These are phyloP conservation scores for Spialia ferax DNA, from an alignment of 2,888 invertebrate species.

Conservation along the genomic window DNA sequence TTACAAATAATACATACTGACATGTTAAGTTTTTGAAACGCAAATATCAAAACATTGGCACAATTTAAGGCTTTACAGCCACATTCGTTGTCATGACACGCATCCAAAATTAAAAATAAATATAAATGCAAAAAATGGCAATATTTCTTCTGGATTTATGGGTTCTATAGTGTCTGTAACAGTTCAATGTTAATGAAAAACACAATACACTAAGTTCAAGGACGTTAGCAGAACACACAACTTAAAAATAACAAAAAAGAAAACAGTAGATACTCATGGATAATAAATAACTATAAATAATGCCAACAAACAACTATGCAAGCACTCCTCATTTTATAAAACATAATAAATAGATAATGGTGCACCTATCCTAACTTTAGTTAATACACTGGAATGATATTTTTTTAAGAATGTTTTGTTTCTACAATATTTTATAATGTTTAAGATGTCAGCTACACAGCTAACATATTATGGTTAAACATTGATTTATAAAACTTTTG, in stretches of 20 bases:
- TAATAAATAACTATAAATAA: conserved; percentile 68
- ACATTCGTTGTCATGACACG: conserved; percentile 59
- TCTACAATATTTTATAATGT: conserved; percentile 48
- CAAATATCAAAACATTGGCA: conserved; percentile 61
- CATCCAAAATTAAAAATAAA: conserved; percentile 69
- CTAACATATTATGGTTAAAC: conserved; percentile 43
- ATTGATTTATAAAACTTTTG: conserved; percentile 44
- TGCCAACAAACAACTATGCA: conserved; percentile 73
- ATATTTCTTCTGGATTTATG: conserved; percentile 69
- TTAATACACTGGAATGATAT: conserved; percentile 85
- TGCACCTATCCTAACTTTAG: conserved; percentile 83
- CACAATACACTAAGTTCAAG: conserved; percentile 37
- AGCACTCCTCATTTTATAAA: conserved; percentile 55
- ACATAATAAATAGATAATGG: conserved; percentile 57
- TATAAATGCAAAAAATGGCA: conserved; percentile 86
- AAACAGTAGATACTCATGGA: conserved; percentile 64
- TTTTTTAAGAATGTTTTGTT: conserved; percentile 83
- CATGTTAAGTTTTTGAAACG: conserved; percentile 42
- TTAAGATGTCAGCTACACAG: conserved; percentile 44
- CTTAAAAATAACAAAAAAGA: conserved; percentile 45
- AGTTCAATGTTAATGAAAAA: conserved; percentile 33
- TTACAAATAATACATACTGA: conserved; percentile 35
- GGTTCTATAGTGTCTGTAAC: conserved; percentile 42
- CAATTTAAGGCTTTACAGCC: conserved; percentile 64
- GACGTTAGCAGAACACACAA: conserved; percentile 44